Base-by-base conservation (phyloP, 1,140 invertebrate genomes). In the Plutomurus gul region DNA sequence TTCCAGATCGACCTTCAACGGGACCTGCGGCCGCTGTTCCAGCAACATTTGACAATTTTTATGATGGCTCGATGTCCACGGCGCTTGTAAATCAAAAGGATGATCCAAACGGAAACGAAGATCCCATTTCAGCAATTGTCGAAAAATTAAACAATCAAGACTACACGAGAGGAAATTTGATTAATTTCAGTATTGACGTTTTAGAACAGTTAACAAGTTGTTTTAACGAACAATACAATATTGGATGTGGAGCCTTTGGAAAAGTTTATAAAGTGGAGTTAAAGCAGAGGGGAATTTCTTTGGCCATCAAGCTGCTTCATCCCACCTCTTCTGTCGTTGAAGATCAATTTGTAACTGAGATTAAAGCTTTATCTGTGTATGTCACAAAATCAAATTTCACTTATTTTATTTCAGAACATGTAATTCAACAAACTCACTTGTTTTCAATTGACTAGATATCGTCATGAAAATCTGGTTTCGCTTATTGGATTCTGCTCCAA, bases 161-260 rank as follows among this genome's bases (percentile, higher is more conserved):
- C 82, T 87, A 82, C 47, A 20, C 18, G 30, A 75, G 37, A 27
- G 82, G 82, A 40, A 81, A 82, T 22, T 60, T 81, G 16, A 75
- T 84, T 16, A 80, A 76, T 49, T 85, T 87, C 49, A 87, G 86
- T 37, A 82, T 86, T 56, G 84, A 85, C 27, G 86, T 87, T 65
- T 82, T 86, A 60, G 84, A 85, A 11, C 78, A 77, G 10, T 80
- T 80, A 5, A 30, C 83, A n/a, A 77, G 56, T 8, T 49, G 84
- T 30, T 86, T 85, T 40, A 85, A 85, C 0, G 49, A 76, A 84
- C 82, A 47, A 80, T 86, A 60, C 81, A 8, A 18, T 16, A 65
- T 93, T 76, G 92, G 92, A 4, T 87, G 87, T 80, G 92, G 92
- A 65, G 91, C 91, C 10, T 93, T 92, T 87, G 92, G 92, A 16